These are phyloP conservation scores for Empidonax traillii DNA, from an alignment of 2,113 vertebrate genomes.

Conservation along the genomic window DNA sequence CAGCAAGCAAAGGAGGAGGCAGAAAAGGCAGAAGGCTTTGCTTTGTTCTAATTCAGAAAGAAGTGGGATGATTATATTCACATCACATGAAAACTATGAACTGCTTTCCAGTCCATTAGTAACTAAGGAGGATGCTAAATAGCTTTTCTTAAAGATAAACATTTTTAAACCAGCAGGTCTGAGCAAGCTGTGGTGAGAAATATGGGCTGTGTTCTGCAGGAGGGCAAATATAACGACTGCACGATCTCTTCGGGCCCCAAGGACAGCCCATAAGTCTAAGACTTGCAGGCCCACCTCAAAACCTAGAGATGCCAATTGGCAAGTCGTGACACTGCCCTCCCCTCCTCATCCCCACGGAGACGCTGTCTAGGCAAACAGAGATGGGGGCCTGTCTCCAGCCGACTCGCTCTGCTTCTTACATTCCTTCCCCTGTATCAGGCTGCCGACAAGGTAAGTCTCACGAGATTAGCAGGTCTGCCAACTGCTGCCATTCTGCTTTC, in stretches of 20 bases:
- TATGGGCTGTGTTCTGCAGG: conserved; percentile 36
- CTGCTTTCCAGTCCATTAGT: conserved; percentile 70
- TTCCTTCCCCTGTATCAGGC: not conserved
- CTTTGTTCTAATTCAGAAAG: conserved; percentile 61
- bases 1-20: conserved; percentile 24
- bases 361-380: not conserved
- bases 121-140: conserved; percentile 71
- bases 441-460: not conserved
- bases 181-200: conserved; percentile 59
- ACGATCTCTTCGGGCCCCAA: not conserved
- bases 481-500: not conserved
- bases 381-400: not conserved
- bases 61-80: conserved; percentile 68
- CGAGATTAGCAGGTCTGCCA: not conserved
- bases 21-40: conserved; percentile 42
- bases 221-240: conserved; percentile 39
- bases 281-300: conserved; percentile 7
- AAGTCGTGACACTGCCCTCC: not conserved
- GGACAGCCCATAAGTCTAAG: not conserved
- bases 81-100: conserved; percentile 66
- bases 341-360: not conserved
- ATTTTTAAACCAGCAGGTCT: conserved; percentile 65
- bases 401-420: not conserved
- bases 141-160: conserved; percentile 68
- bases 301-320: not conserved